Evolutionary conservation across 2,797 vertebrate genomes (phyloP).

Genomic region (Acestrorhynchus altus): DNA sequence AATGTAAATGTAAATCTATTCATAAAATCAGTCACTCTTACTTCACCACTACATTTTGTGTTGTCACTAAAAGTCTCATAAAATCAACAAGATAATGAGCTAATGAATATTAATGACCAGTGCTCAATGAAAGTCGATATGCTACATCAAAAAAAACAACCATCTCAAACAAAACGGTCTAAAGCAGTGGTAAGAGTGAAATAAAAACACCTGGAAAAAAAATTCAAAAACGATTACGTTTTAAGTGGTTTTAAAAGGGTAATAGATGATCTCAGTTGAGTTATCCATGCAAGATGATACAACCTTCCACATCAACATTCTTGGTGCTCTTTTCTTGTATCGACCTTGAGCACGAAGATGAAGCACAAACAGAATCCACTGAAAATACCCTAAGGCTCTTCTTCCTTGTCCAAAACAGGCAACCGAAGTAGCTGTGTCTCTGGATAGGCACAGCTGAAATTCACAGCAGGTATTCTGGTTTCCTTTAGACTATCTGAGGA

Average conservation of each 20-base stretch:
- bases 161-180: no score
- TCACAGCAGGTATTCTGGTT: background rate
- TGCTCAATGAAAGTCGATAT: no score
- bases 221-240: no score
- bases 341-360: background rate
- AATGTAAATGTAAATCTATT: no score
- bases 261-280: background rate
- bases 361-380: constrained; percentile 1
- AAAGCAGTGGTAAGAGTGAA: no score
- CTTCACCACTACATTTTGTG: no score
- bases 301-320: background rate
- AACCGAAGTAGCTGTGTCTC: background rate
- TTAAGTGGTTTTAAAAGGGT: background rate
- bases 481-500: background rate
- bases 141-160: no score
- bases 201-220: no score
- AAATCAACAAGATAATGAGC: no score
- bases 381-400: background rate
- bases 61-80: no score
- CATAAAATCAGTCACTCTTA: no score
- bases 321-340: background rate
- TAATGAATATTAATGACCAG: no score
- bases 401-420: background rate
- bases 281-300: background rate
- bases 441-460: background rate